A percentile compares a stretch with the other conserved stretches of the same genome.
Evolutionary conservation across 2,888 invertebrate species (phyloP).

Genomic region (Stomorhina lunata): DNA sequence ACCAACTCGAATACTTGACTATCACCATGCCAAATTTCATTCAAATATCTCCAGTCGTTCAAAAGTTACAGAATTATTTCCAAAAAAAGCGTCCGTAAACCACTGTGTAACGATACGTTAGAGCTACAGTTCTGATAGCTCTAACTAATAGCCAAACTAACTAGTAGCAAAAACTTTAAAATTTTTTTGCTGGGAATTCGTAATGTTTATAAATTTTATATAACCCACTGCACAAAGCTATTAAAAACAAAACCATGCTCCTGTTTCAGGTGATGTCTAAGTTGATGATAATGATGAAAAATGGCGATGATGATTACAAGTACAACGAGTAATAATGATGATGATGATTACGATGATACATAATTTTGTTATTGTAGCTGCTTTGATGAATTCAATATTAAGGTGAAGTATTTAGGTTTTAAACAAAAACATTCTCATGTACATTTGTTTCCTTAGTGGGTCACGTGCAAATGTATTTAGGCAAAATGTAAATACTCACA

Average conservation of each 20-base stretch:
- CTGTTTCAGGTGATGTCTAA: not conserved
- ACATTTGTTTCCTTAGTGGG: conserved; percentile 59
- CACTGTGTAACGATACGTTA: too few relatives aligned
- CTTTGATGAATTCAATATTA: conserved; percentile 29
- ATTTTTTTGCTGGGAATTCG: too few relatives aligned
- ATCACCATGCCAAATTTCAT: too few relatives aligned
- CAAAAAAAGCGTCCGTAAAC: too few relatives aligned
- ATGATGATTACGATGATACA: not conserved
- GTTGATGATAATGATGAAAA: not conserved
- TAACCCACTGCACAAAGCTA: not conserved
- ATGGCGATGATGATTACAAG: not conserved
- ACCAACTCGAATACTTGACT: too few relatives aligned
- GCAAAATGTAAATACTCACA: conserved; percentile 15
- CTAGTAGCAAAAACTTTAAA: too few relatives aligned
- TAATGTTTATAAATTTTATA: not conserved
- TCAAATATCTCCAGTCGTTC: too few relatives aligned
- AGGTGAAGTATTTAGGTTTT: conserved; percentile 50
- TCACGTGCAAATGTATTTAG: conserved; percentile 67
- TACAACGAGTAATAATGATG: too few relatives aligned
- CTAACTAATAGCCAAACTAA: too few relatives aligned
- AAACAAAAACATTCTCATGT: conserved; percentile 65
- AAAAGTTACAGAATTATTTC: too few relatives aligned
- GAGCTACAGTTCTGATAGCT: too few relatives aligned
- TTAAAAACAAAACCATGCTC: not conserved
- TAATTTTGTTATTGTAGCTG: conserved; percentile 1